Evolutionary conservation across 2,888 invertebrate species (phyloP), one percentile per base, ranked within the genome.

Genomic region (Monochamus alternatus): DNA sequence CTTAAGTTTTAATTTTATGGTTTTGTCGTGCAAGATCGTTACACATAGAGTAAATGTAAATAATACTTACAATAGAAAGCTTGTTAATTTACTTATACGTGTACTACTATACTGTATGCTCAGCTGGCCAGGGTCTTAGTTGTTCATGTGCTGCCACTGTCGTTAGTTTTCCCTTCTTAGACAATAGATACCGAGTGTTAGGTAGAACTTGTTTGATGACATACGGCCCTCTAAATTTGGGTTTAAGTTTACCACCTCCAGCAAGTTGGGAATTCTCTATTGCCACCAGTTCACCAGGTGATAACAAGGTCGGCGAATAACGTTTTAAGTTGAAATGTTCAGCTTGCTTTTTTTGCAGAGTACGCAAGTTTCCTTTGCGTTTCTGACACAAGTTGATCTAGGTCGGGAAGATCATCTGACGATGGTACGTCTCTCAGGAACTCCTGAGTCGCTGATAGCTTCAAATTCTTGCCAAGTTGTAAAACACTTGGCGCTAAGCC

Each of bases 201-300:
- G 38, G 64, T 8, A 64, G 44, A n/a, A 64, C 4, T 12, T 30
- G 9, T 4, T 32, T 32, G n/a, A 62, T 43, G n/a, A 8, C 72
- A 64, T 44, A 67, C 31, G 75, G 75, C 12, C 75, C 75, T 64
- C 65, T 76, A 31, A 68, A 73, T 69, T 69, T 76, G 43, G 74
- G 38, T 67, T 74, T 74, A 22, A 76, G 32, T 60, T 76, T 78
- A 44, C 78, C 80, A 62, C 80, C 78, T 10, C 77, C 78, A 63
- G 76, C 75, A 10, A 78, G 63, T 55, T 79, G 78, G 12, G 80
- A 73, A 66, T 79, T 77, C 67, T 79, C 71, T 9, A 80, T 64
- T 2, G 75, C 80, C 30, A 78, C 73, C 32, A 69, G 2, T 47
- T 69, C 70, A 12, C 68, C 62, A 31, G 63, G 43, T 3, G 65